These are phyloP conservation scores for Mimachlamys varia DNA, from an alignment of 2,888 invertebrate genomes.

Conservation along the genomic window DNA sequence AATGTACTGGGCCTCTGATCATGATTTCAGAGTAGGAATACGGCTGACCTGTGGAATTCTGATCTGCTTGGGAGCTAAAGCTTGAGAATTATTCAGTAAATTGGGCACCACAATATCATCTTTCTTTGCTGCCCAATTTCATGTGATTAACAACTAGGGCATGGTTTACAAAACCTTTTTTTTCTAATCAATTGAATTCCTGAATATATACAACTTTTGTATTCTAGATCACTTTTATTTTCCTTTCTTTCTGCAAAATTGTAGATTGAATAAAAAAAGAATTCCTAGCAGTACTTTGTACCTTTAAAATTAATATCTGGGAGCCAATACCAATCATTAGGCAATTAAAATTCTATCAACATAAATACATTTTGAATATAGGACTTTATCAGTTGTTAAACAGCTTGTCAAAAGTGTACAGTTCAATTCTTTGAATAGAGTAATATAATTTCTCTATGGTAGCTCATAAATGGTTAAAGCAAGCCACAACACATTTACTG, in stretches of 20 bases:
- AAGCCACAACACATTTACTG: background rate
- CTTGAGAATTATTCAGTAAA: background rate
- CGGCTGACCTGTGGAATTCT: background rate
- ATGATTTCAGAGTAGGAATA: background rate
- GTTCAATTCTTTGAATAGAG: background rate
- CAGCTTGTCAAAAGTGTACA: background rate
- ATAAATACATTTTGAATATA: background rate
- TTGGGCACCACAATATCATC: background rate
- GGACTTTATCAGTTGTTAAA: background rate
- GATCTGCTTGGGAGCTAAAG: background rate
- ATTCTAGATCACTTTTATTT: too few relatives aligned
- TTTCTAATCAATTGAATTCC: background rate
- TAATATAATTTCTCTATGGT: background rate
- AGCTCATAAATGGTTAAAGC: background rate
- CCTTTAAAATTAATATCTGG: background rate
- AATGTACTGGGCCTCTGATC: background rate
- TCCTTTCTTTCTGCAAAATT: background rate
- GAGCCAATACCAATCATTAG: background rate
- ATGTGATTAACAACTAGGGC: background rate
- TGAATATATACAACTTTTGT: background rate
- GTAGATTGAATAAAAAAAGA: background rate
- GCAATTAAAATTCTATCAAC: constrained; percentile 21
- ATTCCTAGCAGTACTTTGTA: background rate
- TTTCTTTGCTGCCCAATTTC: background rate
- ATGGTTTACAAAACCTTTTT: background rate